phyloP scores from a whole-genome alignment of 1,140 invertebrate species.

The Atta colombica region DNA sequence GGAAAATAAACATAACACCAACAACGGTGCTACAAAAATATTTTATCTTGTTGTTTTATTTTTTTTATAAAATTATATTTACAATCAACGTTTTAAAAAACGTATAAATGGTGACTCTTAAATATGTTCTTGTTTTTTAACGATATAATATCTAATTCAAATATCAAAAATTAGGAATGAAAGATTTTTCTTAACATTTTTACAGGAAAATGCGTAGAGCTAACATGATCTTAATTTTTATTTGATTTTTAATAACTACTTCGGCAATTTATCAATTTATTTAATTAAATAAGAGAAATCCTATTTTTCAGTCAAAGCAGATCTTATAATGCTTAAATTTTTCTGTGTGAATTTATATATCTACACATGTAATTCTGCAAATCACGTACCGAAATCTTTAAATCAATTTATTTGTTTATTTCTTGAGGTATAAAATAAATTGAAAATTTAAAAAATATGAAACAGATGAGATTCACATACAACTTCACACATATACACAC shows the following conservation, averaged over 20 bases:
- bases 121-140: background rate
- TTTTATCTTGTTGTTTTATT: background rate
- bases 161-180: background rate
- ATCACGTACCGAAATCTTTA: no score
- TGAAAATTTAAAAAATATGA: background rate
- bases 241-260: background rate
- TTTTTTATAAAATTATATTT: background rate
- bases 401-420: conserved; percentile 13
- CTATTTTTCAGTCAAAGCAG: no score
- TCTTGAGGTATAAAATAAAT: background rate
- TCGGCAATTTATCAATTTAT: background rate
- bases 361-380: no score
- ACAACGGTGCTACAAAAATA: background rate
- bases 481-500: no score
- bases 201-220: background rate
- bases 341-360: no score
- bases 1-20: conserved; percentile 14
- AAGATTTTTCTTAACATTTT: background rate
- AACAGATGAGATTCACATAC: background rate
- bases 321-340: no score
- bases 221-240: background rate
- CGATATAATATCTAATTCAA: background rate
- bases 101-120: background rate
- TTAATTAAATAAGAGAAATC: no score
- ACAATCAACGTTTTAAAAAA: background rate